Evolutionary conservation across 2,797 vertebrate species (phyloP).

Genomic region (Rhyacichthys aspro): DNA sequence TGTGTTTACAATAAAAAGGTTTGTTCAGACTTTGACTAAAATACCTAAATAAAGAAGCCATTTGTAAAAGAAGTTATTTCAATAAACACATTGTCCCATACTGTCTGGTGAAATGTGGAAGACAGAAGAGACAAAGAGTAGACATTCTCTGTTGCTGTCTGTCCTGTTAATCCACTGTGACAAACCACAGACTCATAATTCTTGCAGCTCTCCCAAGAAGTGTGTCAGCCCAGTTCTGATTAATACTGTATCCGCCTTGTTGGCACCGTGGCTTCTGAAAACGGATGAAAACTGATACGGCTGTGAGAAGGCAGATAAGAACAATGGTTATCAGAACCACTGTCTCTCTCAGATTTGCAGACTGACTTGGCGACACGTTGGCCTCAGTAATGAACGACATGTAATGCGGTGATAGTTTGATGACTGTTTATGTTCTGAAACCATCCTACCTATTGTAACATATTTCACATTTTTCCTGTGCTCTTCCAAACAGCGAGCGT

Average conservation of each 20-base stretch:
- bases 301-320: constrained; percentile 42
- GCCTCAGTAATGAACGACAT: constrained; percentile 22
- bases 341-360: constrained; percentile 28
- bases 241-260: constrained; percentile 49
- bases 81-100: no score
- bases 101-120: constrained; percentile 24
- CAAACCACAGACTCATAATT: constrained; percentile 53
- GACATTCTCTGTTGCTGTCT: not conserved
- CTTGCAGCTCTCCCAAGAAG: constrained; percentile 48
- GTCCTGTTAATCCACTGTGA: constrained; percentile 38
- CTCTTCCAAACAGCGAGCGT: constrained; percentile 28
- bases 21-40: no score
- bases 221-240: constrained; percentile 63
- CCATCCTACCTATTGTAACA: constrained; percentile 31
- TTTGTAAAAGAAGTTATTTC: not conserved
- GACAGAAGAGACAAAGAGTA: constrained; percentile 30
- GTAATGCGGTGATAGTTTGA: constrained; percentile 58
- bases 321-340: constrained; percentile 14
- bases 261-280: constrained; percentile 47
- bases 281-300: constrained; percentile 46
- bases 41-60: no score
- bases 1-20: no score
- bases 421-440: constrained; percentile 52
- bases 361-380: constrained; percentile 42
- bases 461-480: constrained; percentile 38